These are phyloP conservation scores for Parascotia fuliginaria DNA, from an alignment of 2,888 invertebrate species.

Conservation along the genomic window DNA sequence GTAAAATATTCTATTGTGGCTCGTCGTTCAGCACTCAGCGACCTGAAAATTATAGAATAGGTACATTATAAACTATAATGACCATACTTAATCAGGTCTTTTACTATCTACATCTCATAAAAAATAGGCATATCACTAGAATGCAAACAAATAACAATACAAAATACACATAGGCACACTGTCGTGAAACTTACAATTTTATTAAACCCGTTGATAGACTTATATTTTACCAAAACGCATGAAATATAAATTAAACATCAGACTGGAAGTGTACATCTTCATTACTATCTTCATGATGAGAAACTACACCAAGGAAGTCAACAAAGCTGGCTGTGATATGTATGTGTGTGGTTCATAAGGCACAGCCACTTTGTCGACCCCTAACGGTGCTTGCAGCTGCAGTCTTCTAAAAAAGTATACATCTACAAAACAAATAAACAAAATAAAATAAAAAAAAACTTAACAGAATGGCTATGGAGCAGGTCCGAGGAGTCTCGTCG, in stretches of 20 bases:
- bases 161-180: no score
- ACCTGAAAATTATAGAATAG: no score
- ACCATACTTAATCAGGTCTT: no score
- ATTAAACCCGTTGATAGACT: not conserved
- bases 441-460: not conserved
- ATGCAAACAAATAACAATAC: no score
- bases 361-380: constrained; percentile 95
- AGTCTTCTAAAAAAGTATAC: not conserved
- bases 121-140: no score
- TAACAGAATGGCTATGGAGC: not conserved
- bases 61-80: no score
- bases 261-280: not conserved
- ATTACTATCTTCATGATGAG: constrained; percentile 10
- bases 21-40: no score
- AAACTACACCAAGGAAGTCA: constrained; percentile 54
- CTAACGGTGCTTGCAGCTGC: constrained; percentile 27
- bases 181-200: no score
- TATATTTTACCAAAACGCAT: not conserved
- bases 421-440: not conserved
- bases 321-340: constrained; percentile 98
- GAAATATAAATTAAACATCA: not conserved
- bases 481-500: constrained; percentile 67
- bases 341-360: constrained; percentile 84
- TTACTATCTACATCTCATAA: no score
- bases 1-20: no score